Conservation (phyloP, 1,140 invertebrate genomes). For the Caenorhabditis elegans region DNA sequence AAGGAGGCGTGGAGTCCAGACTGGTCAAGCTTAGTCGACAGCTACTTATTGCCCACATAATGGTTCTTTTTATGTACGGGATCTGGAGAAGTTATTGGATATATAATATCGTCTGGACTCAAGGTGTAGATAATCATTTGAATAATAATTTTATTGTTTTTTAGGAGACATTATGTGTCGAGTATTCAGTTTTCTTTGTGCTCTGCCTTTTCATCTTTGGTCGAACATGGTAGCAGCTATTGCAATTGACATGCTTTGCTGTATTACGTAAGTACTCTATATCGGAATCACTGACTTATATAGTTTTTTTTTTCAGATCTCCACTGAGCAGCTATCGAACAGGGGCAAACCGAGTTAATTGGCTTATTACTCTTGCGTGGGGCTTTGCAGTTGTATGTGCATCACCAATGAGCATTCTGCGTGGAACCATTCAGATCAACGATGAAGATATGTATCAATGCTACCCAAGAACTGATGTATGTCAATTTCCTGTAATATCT, state of each 20-base stretch:
- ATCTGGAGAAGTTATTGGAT: conserved; percentile 62
- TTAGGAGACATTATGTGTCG: conserved; percentile 54
- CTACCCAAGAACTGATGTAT: conserved; percentile 43
- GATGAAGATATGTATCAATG: conserved; percentile 47
- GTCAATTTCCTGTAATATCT: background rate
- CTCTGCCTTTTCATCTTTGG: conserved; percentile 61
- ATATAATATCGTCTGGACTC: conserved; percentile 58
- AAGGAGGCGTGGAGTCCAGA: conserved; percentile 53
- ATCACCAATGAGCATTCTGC: conserved; percentile 44
- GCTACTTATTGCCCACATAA: conserved; percentile 58
- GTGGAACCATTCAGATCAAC: conserved; percentile 47
- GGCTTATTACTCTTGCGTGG: conserved; percentile 45
- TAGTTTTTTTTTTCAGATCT: conserved; percentile 46
- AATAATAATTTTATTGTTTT: background rate
- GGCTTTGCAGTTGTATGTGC: conserved; percentile 41
- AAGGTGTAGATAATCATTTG: conserved; percentile 30
- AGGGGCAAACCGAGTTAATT: conserved; percentile 48
- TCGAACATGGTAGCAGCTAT: conserved; percentile 63
- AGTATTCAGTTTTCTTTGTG: conserved; percentile 56
- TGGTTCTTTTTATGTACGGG: conserved; percentile 61
- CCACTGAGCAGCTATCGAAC: conserved; percentile 50
- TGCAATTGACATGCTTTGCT: conserved; percentile 61
- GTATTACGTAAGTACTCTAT: conserved; percentile 58
- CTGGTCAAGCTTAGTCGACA: conserved; percentile 55
- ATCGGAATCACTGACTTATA: no score